Evolutionary conservation across 1,140 invertebrate species (phyloP).

Genomic region (Hetaerina americana): DNA sequence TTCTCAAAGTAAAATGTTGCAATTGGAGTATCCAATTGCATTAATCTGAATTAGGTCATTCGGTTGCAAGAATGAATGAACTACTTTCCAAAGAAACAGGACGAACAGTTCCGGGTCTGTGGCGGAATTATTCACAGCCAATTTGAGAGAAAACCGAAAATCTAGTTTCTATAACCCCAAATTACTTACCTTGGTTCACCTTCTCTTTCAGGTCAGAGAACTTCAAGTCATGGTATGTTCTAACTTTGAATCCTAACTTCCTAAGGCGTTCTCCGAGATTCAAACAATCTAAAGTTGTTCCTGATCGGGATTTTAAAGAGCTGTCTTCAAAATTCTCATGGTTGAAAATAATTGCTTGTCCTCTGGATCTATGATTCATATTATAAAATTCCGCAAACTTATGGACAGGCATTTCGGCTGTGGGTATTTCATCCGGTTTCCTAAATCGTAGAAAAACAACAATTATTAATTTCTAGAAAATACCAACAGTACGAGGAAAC

Average conservation of each 20-base stretch:
- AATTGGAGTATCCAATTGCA: no score
- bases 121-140: no score
- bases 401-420: neutral
- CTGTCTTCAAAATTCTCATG: constrained; percentile 6
- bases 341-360: constrained; percentile 40
- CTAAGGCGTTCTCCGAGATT: constrained; percentile 25
- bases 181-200: constrained; percentile 39
- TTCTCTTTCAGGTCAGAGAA: constrained; percentile 48
- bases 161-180: neutral
- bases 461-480: neutral
- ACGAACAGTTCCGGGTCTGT: no score
- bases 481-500: neutral
- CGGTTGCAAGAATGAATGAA: no score
- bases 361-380: constrained; percentile 34
- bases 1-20: no score
- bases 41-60: no score
- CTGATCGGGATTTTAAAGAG: constrained; percentile 12
- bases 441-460: neutral
- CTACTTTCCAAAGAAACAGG: no score
- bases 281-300: constrained; percentile 33
- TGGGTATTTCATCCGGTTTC: neutral
- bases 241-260: constrained; percentile 60
- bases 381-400: constrained; percentile 24
- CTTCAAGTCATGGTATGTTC: constrained; percentile 44
- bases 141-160: no score